Evolutionary conservation across 2,888 invertebrate genomes (phyloP).

Genomic region (Xanthia icteritia): DNA sequence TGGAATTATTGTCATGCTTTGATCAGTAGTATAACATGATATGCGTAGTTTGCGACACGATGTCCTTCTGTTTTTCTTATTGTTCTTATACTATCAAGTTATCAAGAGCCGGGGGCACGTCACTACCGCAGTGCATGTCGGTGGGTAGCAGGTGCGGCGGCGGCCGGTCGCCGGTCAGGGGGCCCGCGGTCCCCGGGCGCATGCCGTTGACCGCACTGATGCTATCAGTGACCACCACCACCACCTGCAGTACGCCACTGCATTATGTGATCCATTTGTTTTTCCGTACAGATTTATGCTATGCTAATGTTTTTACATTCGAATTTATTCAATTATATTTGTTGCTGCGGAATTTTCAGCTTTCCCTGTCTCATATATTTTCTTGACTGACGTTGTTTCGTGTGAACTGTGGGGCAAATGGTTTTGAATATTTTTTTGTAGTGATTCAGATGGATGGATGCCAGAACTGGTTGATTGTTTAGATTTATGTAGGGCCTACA

Average conservation of each 20-base stretch:
- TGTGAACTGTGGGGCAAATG: conserved; percentile 45
- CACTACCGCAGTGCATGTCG: conserved; percentile 51
- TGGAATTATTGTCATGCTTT: background rate
- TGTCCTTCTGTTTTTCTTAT: background rate
- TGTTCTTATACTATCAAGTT: background rate
- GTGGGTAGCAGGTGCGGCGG: conserved; percentile 43
- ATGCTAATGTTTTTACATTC: conserved; percentile 65
- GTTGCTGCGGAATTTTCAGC: conserved; percentile 55
- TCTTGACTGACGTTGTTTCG: conserved; percentile 56
- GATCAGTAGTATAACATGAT: background rate
- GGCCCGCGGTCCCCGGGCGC: conserved; percentile 43
- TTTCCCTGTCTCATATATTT: conserved; percentile 60
- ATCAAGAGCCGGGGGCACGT: conserved; percentile 12
- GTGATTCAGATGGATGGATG: conserved; percentile 22
- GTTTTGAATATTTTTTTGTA: conserved; percentile 39
- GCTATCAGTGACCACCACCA: conserved; percentile 59
- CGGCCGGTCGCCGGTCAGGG: conserved; percentile 46
- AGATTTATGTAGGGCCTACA: conserved; percentile 41
- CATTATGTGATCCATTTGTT: conserved; percentile 73
- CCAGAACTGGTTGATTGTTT: conserved; percentile 26
- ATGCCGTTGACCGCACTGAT: conserved; percentile 70
- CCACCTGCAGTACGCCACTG: conserved; percentile 62
- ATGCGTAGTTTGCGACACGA: background rate
- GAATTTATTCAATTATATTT: conserved; percentile 67
- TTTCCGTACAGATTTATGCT: conserved; percentile 75